A percentile compares a stretch with the other conserved stretches of the same genome.
These are phyloP conservation scores for Aplysia californica DNA, from an alignment of 1,140 invertebrate genomes.

Conservation along the genomic window DNA sequence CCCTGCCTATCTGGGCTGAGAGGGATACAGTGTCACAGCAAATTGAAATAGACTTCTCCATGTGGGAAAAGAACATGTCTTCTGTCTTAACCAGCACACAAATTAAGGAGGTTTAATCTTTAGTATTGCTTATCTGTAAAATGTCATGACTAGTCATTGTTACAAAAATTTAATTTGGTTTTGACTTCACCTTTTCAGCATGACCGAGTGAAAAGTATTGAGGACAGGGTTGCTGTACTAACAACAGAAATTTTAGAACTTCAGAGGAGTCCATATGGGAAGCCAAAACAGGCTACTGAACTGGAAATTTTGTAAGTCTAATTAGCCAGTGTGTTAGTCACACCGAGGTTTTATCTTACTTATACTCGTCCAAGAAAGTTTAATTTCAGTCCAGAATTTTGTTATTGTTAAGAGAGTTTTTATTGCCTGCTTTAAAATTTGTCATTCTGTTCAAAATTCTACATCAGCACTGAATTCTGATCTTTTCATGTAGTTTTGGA, in stretches of 20 bases:
- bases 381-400: not conserved
- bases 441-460: not conserved
- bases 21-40: not conserved
- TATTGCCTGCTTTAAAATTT: not conserved
- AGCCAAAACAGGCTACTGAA: slow-evolving; percentile 46
- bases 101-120: not conserved
- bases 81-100: not conserved
- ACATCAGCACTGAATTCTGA: not conserved
- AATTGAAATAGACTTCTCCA: not conserved
- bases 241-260: slow-evolving; percentile 59
- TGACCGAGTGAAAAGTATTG: slow-evolving; percentile 41
- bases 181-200: slow-evolving; percentile 39
- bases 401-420: not conserved
- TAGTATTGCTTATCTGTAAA: not conserved
- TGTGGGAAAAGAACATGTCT: not conserved
- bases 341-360: not conserved
- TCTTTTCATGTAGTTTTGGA: not conserved
- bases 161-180: not conserved
- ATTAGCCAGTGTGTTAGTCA: not conserved
- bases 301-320: slow-evolving; percentile 50
- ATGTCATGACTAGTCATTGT: not conserved
- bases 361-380: not conserved
- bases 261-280: slow-evolving; percentile 57
- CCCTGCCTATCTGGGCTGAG: too few species aligned
- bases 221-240: slow-evolving; percentile 44